phyloP scores from a whole-genome alignment of 2,888 invertebrate genomes.

The Metalampra italica region DNA sequence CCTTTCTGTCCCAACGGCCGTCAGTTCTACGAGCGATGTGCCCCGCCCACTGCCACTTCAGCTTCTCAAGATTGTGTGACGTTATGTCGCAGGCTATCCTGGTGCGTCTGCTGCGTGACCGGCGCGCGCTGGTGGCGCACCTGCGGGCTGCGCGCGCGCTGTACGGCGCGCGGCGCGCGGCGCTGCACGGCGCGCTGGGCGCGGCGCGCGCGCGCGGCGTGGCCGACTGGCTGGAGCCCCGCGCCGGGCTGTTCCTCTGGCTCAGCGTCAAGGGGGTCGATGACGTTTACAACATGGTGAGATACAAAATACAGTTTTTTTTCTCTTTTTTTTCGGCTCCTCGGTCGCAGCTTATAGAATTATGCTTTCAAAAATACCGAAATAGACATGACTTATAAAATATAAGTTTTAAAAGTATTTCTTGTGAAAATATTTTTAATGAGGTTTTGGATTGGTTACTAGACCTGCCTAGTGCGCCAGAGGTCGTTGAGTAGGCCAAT shows the following conservation, averaged over 20 bases:
- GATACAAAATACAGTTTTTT: slow-evolving; percentile 12
- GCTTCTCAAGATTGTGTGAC: background rate
- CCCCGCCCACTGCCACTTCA: too few relatives aligned
- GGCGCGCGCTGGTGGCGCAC: slow-evolving; percentile 79
- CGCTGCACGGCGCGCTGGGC: slow-evolving; percentile 58
- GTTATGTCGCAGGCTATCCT: slow-evolving; percentile 40
- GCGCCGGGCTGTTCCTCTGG: slow-evolving; percentile 90
- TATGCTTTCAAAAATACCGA: too few relatives aligned
- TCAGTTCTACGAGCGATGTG: too few relatives aligned
- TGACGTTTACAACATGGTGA: slow-evolving; percentile 86
- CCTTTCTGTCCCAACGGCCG: too few relatives aligned
- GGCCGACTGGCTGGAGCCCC: slow-evolving; percentile 63
- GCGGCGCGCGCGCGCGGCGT: slow-evolving; percentile 49
- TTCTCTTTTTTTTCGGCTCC: too few relatives aligned
- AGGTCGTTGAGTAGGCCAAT: too few relatives aligned
- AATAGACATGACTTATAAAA: too few relatives aligned
- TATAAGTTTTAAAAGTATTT: too few relatives aligned
- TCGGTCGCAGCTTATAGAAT: too few relatives aligned
- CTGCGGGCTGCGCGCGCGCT: slow-evolving; percentile 77
- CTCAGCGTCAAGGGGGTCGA: slow-evolving; percentile 81
- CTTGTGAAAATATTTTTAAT: too few relatives aligned
- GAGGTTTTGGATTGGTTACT: too few relatives aligned
- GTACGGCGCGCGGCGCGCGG: slow-evolving; percentile 79
- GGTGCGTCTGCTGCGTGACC: slow-evolving; percentile 35
- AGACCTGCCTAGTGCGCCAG: too few relatives aligned